Evolutionary conservation across 2,797 vertebrate species (phyloP).

Genomic region (Oreortyx pictus): DNA sequence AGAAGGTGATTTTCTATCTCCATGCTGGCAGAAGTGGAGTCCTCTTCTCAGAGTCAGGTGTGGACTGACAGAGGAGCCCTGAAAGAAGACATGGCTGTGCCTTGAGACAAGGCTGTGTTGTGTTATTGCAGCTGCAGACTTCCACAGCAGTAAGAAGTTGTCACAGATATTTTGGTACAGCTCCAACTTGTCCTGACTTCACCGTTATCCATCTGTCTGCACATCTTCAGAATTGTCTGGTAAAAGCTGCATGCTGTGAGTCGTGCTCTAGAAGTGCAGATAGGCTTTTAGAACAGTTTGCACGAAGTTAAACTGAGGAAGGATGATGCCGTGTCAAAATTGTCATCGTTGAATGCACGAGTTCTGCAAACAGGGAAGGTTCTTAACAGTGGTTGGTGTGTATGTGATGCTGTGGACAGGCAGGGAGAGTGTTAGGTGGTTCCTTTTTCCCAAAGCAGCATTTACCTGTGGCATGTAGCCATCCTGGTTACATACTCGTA

Average conservation of each 20-base stretch:
- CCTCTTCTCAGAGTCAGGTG: not conserved
- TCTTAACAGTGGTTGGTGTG: not conserved
- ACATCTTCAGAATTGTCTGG: not conserved
- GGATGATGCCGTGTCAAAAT: not conserved
- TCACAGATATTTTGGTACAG: not conserved
- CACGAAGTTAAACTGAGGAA: not conserved
- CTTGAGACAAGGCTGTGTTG: not conserved
- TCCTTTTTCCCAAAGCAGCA: not conserved
- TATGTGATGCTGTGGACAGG: rapidly evolving
- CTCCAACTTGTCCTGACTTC: not conserved
- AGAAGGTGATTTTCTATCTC: not conserved
- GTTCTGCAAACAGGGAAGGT: not conserved
- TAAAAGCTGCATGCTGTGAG: not conserved
- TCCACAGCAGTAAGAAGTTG: not conserved
- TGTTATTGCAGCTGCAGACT: not conserved
- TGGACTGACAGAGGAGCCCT: not conserved
- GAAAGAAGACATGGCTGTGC: not conserved
- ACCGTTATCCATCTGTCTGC: not conserved
- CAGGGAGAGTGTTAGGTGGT: rapidly evolving
- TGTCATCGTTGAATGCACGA: not conserved
- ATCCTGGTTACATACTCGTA: rapidly evolving
- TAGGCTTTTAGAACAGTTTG: not conserved
- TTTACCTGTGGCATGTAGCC: not conserved
- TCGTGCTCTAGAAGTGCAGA: not conserved
- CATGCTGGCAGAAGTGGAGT: not conserved